A percentile compares a stretch with the other conserved stretches of the same genome.
Conservation (phyloP, 2,888 invertebrate species). For the Macropis europaea region DNA sequence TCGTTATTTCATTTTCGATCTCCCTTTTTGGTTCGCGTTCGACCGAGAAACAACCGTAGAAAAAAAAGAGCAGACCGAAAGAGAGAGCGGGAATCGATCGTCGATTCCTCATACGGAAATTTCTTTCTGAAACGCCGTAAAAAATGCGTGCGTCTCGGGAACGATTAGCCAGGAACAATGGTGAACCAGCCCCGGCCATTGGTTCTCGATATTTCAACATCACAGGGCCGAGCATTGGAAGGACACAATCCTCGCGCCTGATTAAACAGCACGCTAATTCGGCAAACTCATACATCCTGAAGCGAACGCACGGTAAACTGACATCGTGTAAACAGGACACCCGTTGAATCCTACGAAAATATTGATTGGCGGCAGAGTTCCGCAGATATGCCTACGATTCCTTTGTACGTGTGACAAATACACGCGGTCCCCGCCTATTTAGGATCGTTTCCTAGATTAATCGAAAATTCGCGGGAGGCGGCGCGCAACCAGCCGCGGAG, state of each 20-base stretch:
- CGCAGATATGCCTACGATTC: conserved; percentile 60
- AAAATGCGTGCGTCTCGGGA: conserved; percentile 33
- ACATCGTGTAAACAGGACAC: conserved; percentile 71
- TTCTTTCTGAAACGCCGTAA: conserved; percentile 46
- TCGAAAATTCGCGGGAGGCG: conserved; percentile 36
- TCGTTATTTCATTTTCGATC: conserved; percentile 19
- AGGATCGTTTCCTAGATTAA: conserved; percentile 54
- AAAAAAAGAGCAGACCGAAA: neutral
- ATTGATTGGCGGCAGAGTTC: conserved; percentile 66
- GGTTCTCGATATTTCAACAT: conserved; percentile 65
- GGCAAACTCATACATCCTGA: conserved; percentile 74
- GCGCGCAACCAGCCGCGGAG: neutral
- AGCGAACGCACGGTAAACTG: conserved; percentile 69
- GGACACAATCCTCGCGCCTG: conserved; percentile 73
- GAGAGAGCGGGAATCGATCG: neutral
- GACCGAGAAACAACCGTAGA: neutral
- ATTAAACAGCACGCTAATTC: conserved; percentile 73
- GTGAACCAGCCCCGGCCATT: conserved; percentile 22
- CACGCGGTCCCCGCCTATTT: conserved; percentile 49
- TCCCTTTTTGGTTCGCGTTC: neutral
- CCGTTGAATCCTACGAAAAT: conserved; percentile 68
- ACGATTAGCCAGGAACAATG: conserved; percentile 20
- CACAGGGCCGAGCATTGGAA: conserved; percentile 62
- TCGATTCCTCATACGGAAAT: conserved; percentile 14
- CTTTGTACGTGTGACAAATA: conserved; percentile 65